These are phyloP conservation scores for Engystomops pustulosus DNA, from an alignment of 2,113 vertebrate genomes.

Conservation along the genomic window DNA sequence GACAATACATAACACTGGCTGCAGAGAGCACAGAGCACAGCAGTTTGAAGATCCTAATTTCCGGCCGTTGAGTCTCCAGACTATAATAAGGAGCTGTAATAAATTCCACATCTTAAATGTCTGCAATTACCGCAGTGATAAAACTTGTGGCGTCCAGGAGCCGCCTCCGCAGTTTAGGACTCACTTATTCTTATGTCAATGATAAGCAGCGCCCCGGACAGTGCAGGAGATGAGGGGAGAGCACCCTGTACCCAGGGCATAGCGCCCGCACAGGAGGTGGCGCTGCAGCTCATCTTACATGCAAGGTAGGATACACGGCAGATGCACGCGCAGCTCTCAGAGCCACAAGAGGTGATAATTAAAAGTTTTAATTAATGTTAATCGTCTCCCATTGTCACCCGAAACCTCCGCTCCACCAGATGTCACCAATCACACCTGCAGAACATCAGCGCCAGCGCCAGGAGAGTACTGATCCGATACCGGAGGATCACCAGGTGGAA, in stretches of 20 bases:
- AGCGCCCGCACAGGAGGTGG: not conserved
- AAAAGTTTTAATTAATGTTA: conserved; percentile 80
- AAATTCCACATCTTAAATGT: not conserved
- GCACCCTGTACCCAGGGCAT: not conserved
- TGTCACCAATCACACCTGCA: conserved; percentile 77
- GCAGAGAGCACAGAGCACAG: too few species aligned
- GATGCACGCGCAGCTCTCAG: conserved; percentile 70
- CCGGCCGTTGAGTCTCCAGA: not conserved
- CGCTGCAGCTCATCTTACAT: not conserved
- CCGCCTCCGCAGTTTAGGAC: not conserved
- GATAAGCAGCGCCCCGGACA: too few species aligned
- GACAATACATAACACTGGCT: too few species aligned
- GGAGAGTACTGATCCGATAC: not conserved
- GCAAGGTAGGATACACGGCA: conserved; percentile 56
- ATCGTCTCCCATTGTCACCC: conserved; percentile 75
- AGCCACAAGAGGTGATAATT: conserved; percentile 77
- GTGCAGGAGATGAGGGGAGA: too few species aligned
- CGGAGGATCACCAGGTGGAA: not conserved
- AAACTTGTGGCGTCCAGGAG: not conserved
- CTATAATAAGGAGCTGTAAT: not conserved
- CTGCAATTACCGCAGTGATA: not conserved
- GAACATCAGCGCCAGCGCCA: not conserved
- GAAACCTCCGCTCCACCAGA: conserved; percentile 73
- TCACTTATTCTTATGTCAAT: too few species aligned
- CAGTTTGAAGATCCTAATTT: not conserved